A percentile compares a stretch with the other conserved stretches of the same genome.
phyloP scores from a whole-genome alignment of 1,140 invertebrate genomes.

The Drosophila sproati region DNA sequence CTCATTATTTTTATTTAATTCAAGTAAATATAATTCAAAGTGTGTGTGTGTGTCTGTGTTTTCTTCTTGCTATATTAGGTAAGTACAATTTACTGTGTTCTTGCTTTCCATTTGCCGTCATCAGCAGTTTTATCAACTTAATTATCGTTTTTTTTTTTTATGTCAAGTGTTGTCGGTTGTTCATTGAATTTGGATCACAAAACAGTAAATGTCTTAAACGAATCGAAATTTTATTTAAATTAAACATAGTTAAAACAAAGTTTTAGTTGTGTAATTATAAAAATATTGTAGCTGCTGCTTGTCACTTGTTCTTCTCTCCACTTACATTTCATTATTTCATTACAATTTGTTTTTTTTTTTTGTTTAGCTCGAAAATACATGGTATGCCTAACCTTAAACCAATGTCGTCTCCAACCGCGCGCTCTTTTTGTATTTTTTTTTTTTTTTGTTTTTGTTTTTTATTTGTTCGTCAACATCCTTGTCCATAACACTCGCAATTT shows the following conservation, averaged over 20 bases:
- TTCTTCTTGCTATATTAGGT: conserved; percentile 51
- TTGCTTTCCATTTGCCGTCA: conserved; percentile 60
- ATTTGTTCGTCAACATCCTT: conserved; percentile 64
- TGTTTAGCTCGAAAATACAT: conserved; percentile 70
- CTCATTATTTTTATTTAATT: conserved; percentile 83
- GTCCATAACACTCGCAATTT: conserved; percentile 80
- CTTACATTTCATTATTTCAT: conserved; percentile 15
- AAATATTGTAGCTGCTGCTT: conserved; percentile 55
- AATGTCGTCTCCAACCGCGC: conserved; percentile 61
- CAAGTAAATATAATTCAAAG: conserved; percentile 81
- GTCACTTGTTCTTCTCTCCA: conserved; percentile 30
- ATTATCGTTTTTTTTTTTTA: conserved; percentile 56
- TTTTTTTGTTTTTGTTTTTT: conserved; percentile 6
- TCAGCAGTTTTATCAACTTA: conserved; percentile 50
- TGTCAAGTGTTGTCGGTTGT: conserved; percentile 15
- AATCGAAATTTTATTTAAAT: conserved; percentile 63
- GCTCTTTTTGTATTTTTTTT: conserved; percentile 16
- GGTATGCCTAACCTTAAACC: conserved; percentile 75
- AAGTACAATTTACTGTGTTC: conserved; percentile 79
- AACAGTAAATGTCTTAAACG: conserved; percentile 80
- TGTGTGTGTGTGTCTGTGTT: conserved; percentile 64
- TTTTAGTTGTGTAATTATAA: conserved; percentile 49
- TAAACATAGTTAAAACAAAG: conserved; percentile 73
- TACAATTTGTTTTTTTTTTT: conserved; percentile 20
- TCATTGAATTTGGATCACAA: conserved; percentile 68